phyloP scores from a whole-genome alignment of 30 jellyfish, hydroid and myxozoan species.

The Mastigias papua region DNA sequence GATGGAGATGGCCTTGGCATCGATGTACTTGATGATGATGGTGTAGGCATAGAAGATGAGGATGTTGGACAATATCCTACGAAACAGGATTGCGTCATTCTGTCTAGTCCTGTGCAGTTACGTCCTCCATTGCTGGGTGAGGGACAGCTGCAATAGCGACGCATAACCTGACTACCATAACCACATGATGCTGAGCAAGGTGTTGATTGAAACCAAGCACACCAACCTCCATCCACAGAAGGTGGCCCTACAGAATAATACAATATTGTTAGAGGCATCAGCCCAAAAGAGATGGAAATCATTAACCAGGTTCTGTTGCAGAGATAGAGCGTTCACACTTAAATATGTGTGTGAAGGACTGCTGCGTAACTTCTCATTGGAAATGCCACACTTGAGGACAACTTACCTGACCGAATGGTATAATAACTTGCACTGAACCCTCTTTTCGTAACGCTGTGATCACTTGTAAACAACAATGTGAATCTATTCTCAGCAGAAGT shows the following conservation, averaged over 20 bases:
- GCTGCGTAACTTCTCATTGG: too few species aligned
- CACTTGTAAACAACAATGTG: background rate
- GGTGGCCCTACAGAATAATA: background rate
- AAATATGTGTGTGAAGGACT: too few species aligned
- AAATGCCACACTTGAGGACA: background rate
- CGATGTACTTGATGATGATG: background rate
- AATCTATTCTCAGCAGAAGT: background rate
- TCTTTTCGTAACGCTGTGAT: background rate
- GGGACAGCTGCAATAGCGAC: slow-evolving; percentile 20
- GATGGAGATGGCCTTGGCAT: background rate
- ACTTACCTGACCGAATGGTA: background rate
- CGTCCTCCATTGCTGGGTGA: slow-evolving; percentile 28
- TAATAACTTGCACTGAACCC: background rate
- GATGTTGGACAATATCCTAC: slow-evolving; percentile 28
- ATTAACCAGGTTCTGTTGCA: too few species aligned
- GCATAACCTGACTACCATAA: background rate
- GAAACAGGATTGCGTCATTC: background rate
- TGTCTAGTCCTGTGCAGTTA: slow-evolving; percentile 23
- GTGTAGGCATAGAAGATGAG: background rate
- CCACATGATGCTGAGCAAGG: slow-evolving; percentile 51
- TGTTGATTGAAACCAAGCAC: slow-evolving; percentile 5
- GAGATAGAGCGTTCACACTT: too few species aligned
- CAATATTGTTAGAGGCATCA: too few species aligned
- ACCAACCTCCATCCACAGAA: slow-evolving; percentile 42
- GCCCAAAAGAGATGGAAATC: background rate